These are phyloP conservation scores for Aelia acuminata DNA, from an alignment of 2,888 invertebrate species.

Conservation along the genomic window DNA sequence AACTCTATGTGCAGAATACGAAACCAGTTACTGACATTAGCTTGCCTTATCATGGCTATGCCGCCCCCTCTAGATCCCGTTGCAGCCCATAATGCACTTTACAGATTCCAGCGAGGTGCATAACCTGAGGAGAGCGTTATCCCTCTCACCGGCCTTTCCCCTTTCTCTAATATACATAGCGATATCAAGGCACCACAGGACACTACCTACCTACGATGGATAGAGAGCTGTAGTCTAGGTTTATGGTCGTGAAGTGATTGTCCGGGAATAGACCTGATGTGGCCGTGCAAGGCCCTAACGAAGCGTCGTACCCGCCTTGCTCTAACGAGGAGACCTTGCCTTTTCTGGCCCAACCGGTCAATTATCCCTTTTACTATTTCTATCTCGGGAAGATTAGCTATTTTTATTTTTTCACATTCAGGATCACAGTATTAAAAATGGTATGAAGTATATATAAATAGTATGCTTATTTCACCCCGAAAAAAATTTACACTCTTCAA, in stretches of 20 bases:
- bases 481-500: too few species aligned
- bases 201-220: slow-evolving; percentile 21
- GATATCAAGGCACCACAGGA: neutral
- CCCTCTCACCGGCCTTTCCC: slow-evolving; percentile 22
- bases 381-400: neutral
- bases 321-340: neutral
- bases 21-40: neutral
- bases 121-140: neutral
- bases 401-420: neutral
- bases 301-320: neutral
- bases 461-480: too few species aligned
- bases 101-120: neutral
- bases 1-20: neutral
- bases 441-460: too few species aligned
- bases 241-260: neutral
- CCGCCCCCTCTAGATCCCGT: neutral
- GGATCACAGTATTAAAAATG: neutral
- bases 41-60: neutral
- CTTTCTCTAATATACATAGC: slow-evolving; percentile 48
- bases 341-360: neutral
- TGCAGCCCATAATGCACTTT: slow-evolving; percentile 4
- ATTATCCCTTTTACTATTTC: neutral
- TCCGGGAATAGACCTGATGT: neutral
- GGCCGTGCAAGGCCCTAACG: neutral
- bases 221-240: neutral